Conservation (phyloP, 2,797 vertebrate genomes). For the Glyptemys insculpta region DNA sequence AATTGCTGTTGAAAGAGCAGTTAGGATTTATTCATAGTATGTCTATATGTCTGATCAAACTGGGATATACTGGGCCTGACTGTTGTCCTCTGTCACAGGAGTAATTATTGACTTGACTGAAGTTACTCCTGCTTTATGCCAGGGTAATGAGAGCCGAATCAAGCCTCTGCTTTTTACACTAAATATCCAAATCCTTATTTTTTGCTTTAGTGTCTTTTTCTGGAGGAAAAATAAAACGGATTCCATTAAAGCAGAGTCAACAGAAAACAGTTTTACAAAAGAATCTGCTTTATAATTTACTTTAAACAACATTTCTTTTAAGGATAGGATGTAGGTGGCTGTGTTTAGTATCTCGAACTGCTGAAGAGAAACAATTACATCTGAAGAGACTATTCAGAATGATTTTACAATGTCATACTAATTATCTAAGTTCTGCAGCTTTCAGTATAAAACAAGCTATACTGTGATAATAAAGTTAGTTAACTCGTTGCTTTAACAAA, state of each 20-base stretch:
- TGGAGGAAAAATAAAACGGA: neutral
- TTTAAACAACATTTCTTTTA: neutral
- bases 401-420: neutral
- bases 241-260: neutral
- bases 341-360: neutral
- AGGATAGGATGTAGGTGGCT: neutral
- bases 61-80: neutral
- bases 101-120: conserved; percentile 5
- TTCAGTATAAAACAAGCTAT: neutral
- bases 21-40: conserved; percentile 18
- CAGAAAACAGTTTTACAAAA: neutral
- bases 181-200: neutral
- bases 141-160: neutral
- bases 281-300: neutral
- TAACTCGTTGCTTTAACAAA: neutral
- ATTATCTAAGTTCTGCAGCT: neutral
- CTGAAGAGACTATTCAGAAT: neutral
- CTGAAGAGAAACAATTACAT: neutral
- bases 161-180: conserved; percentile 15
- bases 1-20: conserved; percentile 43
- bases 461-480: neutral
- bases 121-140: neutral
- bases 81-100: neutral
- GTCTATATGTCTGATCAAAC: conserved; percentile 50
- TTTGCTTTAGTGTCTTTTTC: neutral